These are phyloP conservation scores for Leptobrachium leishanense DNA, from an alignment of 2,113 vertebrate species.

Conservation along the genomic window DNA sequence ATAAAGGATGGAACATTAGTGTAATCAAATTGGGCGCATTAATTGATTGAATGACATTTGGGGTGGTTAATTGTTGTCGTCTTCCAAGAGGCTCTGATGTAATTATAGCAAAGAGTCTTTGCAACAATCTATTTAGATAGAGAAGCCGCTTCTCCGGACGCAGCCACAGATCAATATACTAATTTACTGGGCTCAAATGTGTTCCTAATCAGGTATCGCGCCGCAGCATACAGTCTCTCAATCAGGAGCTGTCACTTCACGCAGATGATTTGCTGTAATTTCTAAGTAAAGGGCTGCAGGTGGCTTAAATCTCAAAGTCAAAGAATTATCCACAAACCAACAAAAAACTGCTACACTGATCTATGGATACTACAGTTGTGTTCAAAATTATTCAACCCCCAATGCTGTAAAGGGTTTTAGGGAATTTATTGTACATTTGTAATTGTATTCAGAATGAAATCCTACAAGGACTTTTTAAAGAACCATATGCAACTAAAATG, in stretches of 20 bases:
- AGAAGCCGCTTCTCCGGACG: conserved; percentile 21
- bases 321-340: no score
- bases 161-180: conserved; percentile 38
- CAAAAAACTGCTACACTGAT: no score
- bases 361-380: no score
- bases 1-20: conserved; percentile 28
- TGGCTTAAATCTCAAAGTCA: no score
- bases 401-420: no score
- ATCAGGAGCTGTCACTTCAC: background rate
- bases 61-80: conserved; percentile 35
- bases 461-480: no score
- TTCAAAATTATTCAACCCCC: no score
- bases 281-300: no score
- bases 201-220: conserved; percentile 34
- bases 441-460: no score
- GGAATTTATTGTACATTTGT: no score
- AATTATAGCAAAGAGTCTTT: conserved; percentile 36
- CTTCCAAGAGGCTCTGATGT: conserved; percentile 27
- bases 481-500: no score
- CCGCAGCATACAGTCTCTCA: conserved; percentile 28
- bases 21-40: conserved; percentile 39
- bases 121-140: conserved; percentile 33
- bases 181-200: conserved; percentile 39
- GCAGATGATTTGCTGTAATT: background rate
- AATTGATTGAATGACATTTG: conserved; percentile 46